Evolutionary conservation across 2,113 vertebrate species (phyloP).

Genomic region (Malurus melanocephalus): DNA sequence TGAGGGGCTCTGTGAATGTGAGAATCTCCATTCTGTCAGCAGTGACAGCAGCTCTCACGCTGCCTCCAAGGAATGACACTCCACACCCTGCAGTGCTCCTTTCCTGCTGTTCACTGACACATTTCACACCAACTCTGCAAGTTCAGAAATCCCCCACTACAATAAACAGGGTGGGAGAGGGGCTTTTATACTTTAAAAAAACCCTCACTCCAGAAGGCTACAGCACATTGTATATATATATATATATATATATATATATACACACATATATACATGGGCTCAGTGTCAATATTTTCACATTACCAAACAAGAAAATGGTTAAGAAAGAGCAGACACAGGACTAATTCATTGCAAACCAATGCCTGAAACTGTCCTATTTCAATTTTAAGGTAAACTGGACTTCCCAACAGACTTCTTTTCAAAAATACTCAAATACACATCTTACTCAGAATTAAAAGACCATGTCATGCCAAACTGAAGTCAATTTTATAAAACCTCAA

Average conservation of each 20-base stretch:
- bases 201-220: fast-evolving
- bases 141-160: background rate
- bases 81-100: fast-evolving
- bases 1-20: background rate
- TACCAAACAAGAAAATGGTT: background rate
- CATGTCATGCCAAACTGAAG: background rate
- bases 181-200: background rate
- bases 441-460: background rate
- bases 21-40: fast-evolving
- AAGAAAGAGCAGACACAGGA: background rate
- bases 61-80: background rate
- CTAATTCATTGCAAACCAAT: background rate
- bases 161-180: background rate
- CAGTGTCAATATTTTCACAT: background rate
- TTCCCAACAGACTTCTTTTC: background rate
- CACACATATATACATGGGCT: background rate
- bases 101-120: fast-evolving
- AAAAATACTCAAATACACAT: background rate
- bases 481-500: background rate
- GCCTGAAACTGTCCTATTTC: background rate
- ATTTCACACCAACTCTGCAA: background rate
- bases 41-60: fast-evolving
- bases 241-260: no score
- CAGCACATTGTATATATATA: background rate
- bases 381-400: background rate